A percentile compares a stretch with the other conserved stretches of the same genome.
Conservation (phyloP, 2,888 invertebrate genomes). For the Heteromyza rotundicornis region DNA sequence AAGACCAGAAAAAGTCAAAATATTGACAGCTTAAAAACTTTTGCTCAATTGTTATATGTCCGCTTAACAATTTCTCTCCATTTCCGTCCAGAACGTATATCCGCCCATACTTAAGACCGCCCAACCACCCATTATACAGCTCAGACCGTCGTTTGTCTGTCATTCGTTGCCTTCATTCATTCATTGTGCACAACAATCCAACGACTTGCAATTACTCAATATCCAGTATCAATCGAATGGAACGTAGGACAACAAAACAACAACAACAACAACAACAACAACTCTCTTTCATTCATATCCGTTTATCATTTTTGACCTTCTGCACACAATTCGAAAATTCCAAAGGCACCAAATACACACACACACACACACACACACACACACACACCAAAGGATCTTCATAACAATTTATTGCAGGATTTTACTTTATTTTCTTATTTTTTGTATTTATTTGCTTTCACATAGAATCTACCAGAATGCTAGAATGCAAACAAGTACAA, state of each 20-base stretch:
- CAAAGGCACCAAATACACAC: background rate
- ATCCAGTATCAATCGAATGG: background rate
- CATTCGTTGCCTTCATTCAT: conserved; percentile 7
- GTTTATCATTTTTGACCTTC: conserved; percentile 59
- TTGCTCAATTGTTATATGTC: conserved; percentile 37
- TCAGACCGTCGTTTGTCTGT: too few relatives aligned
- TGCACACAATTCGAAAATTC: conserved; percentile 29
- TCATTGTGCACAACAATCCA: conserved; percentile 22
- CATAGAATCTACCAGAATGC: too few relatives aligned
- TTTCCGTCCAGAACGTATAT: too few relatives aligned
- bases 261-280: conserved; percentile 7
- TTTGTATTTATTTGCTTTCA: conserved; percentile 4
- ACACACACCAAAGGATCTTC: conserved; percentile 31
- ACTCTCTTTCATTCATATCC: conserved; percentile 47
- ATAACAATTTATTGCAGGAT: conserved; percentile 39
- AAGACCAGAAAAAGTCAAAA: conserved; percentile 51
- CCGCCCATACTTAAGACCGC: too few relatives aligned
- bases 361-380: background rate
- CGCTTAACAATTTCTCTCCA: conserved; percentile 4
- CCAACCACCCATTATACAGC: too few relatives aligned
- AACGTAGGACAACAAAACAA: too few relatives aligned
- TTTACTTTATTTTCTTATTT: conserved; percentile 13
- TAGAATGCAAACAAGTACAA: background rate
- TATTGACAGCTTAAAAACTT: conserved; percentile 55
- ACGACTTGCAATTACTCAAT: conserved; percentile 52